phyloP scores from a whole-genome alignment of 1,140 invertebrate species.

The Hylaeus volcanicus region DNA sequence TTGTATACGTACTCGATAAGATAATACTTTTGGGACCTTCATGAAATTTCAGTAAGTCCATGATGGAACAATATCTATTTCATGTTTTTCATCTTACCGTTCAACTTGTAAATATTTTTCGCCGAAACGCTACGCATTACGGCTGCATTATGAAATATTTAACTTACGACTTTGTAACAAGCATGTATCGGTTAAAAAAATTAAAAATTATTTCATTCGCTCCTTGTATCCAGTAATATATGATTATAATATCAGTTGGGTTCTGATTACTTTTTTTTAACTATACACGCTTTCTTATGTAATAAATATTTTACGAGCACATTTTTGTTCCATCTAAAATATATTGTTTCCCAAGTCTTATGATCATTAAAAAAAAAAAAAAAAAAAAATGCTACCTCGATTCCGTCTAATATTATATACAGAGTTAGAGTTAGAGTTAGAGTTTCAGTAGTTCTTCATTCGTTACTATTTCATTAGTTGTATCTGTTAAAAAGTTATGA shows the following conservation, averaged over 20 bases:
- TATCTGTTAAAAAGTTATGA: not conserved
- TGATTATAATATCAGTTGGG: no score
- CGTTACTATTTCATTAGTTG: not conserved
- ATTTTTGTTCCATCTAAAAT: no score
- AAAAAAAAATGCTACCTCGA: not conserved
- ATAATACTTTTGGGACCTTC: conserved; percentile 14
- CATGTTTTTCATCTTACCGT: not conserved
- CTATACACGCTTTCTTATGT: no score
- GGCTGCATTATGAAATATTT: conserved; percentile 5
- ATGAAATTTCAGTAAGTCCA: not conserved
- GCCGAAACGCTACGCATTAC: not conserved
- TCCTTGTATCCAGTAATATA: no score
- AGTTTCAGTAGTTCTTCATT: not conserved
- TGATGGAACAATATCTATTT: not conserved
- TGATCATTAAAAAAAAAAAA: not conserved
- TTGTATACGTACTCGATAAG: conserved; percentile 41
- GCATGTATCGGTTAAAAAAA: no score
- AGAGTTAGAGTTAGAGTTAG: no score
- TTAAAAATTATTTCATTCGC: no score
- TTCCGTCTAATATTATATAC: not conserved
- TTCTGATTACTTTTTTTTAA: no score
- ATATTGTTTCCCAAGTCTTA: no score
- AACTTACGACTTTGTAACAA: no score
- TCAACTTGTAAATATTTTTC: conserved; percentile 4
- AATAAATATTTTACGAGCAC: no score